Conservation (phyloP, 2,797 vertebrate genomes). For the Cetoscarus ocellatus region DNA sequence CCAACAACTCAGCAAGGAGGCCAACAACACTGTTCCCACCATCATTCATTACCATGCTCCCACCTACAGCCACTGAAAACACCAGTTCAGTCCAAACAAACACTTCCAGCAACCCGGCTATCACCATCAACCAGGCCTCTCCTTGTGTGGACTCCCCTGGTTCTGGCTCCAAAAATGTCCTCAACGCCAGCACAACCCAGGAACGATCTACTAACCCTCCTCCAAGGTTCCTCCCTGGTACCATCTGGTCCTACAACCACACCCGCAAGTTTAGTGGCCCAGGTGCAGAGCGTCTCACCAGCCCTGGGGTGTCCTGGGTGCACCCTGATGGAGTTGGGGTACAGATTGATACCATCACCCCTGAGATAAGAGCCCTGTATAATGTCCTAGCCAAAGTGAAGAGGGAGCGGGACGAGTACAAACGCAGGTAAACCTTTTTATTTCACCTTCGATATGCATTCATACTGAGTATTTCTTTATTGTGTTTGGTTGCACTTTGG, state of each 20-base stretch:
- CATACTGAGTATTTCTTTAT: not conserved
- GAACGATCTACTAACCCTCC: constrained; percentile 73
- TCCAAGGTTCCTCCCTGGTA: constrained; percentile 91
- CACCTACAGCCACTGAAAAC: constrained; percentile 55
- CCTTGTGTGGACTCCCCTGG: constrained; percentile 79
- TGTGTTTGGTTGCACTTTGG: constrained; percentile 30
- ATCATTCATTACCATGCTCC: constrained; percentile 49
- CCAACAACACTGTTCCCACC: constrained; percentile 82
- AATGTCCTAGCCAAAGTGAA: constrained; percentile 98
- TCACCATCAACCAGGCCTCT: constrained; percentile 79
- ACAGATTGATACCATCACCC: constrained; percentile 97
- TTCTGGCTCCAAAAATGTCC: constrained; percentile 60
- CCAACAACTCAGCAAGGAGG: constrained; percentile 83
- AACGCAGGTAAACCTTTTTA: constrained; percentile 90
- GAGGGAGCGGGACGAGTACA: constrained; percentile 96
- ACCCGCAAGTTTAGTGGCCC: constrained; percentile 86
- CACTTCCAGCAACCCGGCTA: constrained; percentile 65
- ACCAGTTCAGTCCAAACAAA: constrained; percentile 54
- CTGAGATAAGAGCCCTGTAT: constrained; percentile 96
- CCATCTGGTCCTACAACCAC: constrained; percentile 96
- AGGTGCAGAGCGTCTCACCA: constrained; percentile 89
- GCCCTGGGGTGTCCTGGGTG: constrained; percentile 93
- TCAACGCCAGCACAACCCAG: constrained; percentile 52
- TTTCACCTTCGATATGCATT: constrained; percentile 1
- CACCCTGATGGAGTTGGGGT: constrained; percentile 97